Conservation (phyloP, 1,140 invertebrate species). For the Eueides isabella region DNA sequence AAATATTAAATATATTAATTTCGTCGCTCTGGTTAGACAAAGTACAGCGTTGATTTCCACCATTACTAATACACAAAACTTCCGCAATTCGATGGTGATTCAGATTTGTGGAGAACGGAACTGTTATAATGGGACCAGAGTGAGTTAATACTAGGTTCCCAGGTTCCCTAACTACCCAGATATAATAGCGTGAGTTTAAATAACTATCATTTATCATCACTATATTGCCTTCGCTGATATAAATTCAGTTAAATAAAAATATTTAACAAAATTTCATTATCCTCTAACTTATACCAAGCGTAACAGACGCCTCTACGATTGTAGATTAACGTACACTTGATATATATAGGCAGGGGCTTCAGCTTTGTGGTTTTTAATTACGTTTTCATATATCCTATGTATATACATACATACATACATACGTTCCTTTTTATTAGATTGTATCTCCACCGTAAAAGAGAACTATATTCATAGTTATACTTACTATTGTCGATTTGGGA, state of each 20-base stretch:
- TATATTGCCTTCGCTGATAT: no score
- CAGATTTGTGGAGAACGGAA: no score
- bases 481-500: constrained; percentile 4
- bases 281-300: constrained; percentile 1
- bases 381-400: neutral
- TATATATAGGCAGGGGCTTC: constrained; percentile 25
- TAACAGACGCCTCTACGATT: constrained; percentile 20
- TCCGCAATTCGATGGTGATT: no score
- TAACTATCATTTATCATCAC: no score
- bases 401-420: neutral
- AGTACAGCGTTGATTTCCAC: no score
- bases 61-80: no score
- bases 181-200: no score
- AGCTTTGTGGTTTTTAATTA: constrained; percentile 30
- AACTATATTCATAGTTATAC: neutral
- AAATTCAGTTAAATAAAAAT: neutral
- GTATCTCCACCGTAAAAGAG: constrained; percentile 14
- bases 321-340: constrained; percentile 26
- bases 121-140: no score
- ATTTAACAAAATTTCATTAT: neutral
- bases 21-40: no score
- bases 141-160: no score
- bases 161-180: no score
- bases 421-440: constrained; percentile 7
- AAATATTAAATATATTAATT: no score